Base-by-base conservation (phyloP, 1,140 invertebrate genomes). In the Philotrypesis tridentata region DNA sequence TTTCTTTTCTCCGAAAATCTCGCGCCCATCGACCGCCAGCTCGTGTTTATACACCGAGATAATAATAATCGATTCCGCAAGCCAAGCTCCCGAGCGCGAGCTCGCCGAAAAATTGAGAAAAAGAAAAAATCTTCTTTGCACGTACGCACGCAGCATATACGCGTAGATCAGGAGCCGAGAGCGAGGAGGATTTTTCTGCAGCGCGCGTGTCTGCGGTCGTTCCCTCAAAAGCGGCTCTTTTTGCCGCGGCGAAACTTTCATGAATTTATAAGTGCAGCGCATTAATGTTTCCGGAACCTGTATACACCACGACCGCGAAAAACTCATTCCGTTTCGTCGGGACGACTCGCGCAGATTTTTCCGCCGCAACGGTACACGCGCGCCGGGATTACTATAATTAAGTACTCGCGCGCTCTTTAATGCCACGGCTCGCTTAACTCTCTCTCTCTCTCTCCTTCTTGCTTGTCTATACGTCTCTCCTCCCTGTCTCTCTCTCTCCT, bases 341-440 rank as follows among this genome's bases (percentile, higher is more conserved):
- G 72, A 40, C 23, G 79, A 67, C 40, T 60, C 60, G 27, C 55
- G 40, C 6, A 33, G 40, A 80, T 65, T 80, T 80, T 74, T 79
- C 63, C 71, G 23, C 14, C 63, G 27, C 37, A 27, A 25, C 23
- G 63, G 12, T 12, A 37, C 63, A 14, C 33, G 23, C 33, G 23
- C 63, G 37, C 5, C 31, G 29, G 21, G 21, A 82, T 76, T 75
- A 82, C 80, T 71, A 71, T 82, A 82, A 82, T 82, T 82, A 82
- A 82, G 48, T 25, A 23, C 43, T 70, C 27, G 68, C 60, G 21
- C 37, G 72, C 43, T 75, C 40, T 80, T 48, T 75, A 68, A 68
- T 75, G 27, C 9, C 40, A 40, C 25, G 23, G 21, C 29, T 55
- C 77, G n/a, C 60, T 67, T 37, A 17, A 31, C 43, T 71, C 63